Conservation (phyloP, 2,888 invertebrate genomes). For the Caenorhabditis angaria region DNA sequence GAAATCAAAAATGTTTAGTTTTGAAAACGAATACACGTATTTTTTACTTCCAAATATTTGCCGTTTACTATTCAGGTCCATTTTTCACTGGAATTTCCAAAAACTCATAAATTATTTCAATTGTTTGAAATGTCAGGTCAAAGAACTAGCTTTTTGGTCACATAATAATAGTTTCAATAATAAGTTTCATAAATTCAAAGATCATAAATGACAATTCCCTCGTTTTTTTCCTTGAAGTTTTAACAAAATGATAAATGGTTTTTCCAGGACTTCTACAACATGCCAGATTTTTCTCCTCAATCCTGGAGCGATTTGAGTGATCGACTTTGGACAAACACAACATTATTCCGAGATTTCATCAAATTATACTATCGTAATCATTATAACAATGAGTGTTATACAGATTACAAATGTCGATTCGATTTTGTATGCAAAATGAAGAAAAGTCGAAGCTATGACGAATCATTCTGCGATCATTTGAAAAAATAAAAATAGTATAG, state of each 20-base stretch:
- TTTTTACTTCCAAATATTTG: too few relatives aligned
- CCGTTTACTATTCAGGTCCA: too few relatives aligned
- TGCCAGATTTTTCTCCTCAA: slow-evolving; percentile 62
- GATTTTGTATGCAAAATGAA: slow-evolving; percentile 54
- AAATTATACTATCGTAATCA: slow-evolving; percentile 50
- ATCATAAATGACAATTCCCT: too few relatives aligned
- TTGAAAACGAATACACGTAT: too few relatives aligned
- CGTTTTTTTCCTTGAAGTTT: background rate
- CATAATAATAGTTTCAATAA: too few relatives aligned
- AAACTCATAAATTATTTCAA: too few relatives aligned
- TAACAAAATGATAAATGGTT: background rate
- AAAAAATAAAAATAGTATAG: background rate
- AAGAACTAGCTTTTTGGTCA: too few relatives aligned
- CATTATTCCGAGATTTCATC: slow-evolving; percentile 54
- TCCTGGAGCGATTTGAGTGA: slow-evolving; percentile 57
- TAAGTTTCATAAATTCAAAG: too few relatives aligned
- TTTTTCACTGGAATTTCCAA: too few relatives aligned
- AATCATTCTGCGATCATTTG: slow-evolving; percentile 46
- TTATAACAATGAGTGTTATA: slow-evolving; percentile 50
- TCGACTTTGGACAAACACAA: slow-evolving; percentile 46
- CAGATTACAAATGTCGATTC: slow-evolving; percentile 41
- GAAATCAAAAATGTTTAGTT: too few relatives aligned
- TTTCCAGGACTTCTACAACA: slow-evolving; percentile 42
- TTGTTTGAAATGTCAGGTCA: too few relatives aligned
- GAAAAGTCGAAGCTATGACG: slow-evolving; percentile 54